phyloP scores from a whole-genome alignment of 2,888 invertebrate genomes.

The Microctonus hyperodae region DNA sequence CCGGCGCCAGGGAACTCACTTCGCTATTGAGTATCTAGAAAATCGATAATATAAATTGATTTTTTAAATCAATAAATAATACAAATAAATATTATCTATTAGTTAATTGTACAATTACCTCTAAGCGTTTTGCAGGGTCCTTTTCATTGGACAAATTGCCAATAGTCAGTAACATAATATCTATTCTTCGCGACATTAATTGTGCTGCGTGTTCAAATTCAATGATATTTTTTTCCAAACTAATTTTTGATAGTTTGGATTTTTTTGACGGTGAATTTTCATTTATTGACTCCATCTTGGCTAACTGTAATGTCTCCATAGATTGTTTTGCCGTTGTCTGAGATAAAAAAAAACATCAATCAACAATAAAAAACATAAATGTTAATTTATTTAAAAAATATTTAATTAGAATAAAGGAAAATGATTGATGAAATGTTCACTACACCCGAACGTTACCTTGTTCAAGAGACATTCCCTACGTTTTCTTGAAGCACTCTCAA shows the following conservation, averaged over 20 bases:
- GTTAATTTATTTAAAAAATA: not conserved
- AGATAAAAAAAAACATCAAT: conserved; percentile 1
- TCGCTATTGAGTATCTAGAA: conserved; percentile 70
- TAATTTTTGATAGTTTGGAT: conserved; percentile 55
- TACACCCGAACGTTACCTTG: conserved; percentile 47
- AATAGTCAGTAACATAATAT: conserved; percentile 68
- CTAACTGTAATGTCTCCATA: conserved; percentile 26
- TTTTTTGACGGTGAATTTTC: conserved; percentile 36
- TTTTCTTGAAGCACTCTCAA: conserved; percentile 51
- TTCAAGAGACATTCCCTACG: conserved; percentile 58
- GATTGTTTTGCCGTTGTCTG: conserved; percentile 35
- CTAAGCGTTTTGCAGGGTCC: conserved; percentile 71
- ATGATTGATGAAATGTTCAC: not conserved
- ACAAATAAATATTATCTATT: not conserved
- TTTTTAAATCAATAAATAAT: not conserved
- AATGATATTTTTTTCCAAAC: conserved; percentile 60
- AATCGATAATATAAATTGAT: not conserved
- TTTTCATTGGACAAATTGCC: conserved; percentile 68
- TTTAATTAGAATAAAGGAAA: not conserved
- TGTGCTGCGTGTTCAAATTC: conserved; percentile 64
- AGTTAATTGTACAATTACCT: conserved; percentile 61
- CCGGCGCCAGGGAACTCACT: conserved; percentile 73
- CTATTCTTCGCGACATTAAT: conserved; percentile 67
- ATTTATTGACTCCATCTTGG: conserved; percentile 7
- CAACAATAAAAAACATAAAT: conserved; percentile 20